Base-by-base conservation (phyloP, 2,888 invertebrate species). In the Acrobasis consociella region DNA sequence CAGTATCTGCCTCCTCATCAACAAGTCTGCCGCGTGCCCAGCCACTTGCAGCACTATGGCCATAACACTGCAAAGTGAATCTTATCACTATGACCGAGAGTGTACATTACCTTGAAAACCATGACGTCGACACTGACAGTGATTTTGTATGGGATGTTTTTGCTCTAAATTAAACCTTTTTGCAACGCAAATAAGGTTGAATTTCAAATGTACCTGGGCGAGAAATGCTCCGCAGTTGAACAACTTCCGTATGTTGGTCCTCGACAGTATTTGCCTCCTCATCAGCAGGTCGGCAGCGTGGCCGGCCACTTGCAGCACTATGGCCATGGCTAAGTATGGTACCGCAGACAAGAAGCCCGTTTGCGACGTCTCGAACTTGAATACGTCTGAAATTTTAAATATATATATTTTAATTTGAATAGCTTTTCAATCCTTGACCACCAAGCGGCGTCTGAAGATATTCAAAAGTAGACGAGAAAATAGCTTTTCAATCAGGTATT, bases 241-340 rank as follows among this genome's bases (percentile, higher is more conserved):
- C 59, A 91, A 73, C 60, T 93, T 94, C 66, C 94, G 81, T 8
- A 97, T 96, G 81, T 95, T 95, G 0, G 97, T 97, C 0, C 97
- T 95, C 0, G 95, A 95, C 71, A 96, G 80, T 53, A 94, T 86
- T 22, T 94, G 93, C 66, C 93, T 94, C 7, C 93, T 87, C 68
- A 96, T 93, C 63, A 97, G 83, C 93, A 94, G 95, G 90, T 98
- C 98, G 0, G 98, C 97, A 17, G 97, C 76, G 68, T 97, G 96
- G 0, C 98, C 98, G 0, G 97, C 95, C 67, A 95, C 87, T 75
- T 96, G 96, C 9, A 98, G 91, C 17, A 96, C 94, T 39, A 97
- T 91, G 0, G 97, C 96, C 97, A 98, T 98, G 0, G 96, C 95
- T 16, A 98, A 85, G 81, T 98, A 98, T 0, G 98, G 98, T 52